A percentile compares a stretch with the other conserved stretches of the same genome.
Conservation (phyloP, 2,888 invertebrate genomes). For the Zaprionus lineosus region DNA sequence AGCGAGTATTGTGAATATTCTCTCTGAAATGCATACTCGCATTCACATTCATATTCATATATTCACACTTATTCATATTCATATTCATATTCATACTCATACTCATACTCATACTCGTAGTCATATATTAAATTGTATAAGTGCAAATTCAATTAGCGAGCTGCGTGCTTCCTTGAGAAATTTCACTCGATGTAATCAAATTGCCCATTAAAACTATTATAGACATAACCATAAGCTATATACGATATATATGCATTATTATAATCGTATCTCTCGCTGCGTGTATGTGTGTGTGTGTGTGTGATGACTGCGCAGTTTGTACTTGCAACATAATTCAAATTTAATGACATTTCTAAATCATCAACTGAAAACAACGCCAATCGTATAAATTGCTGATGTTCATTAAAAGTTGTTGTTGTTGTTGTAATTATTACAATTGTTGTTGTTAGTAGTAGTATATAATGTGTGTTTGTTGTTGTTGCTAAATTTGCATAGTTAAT, state of each 20-base stretch:
- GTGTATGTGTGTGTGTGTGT: too few species aligned
- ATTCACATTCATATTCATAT: constrained; percentile 16
- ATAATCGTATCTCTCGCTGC: too few species aligned
- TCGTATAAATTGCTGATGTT: not conserved
- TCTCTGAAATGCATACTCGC: constrained; percentile 23
- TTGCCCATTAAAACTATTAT: constrained; percentile 44
- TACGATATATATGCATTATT: constrained; percentile 16
- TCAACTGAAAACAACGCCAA: constrained; percentile 2
- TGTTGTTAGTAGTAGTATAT: too few species aligned
- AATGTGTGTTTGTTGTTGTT: constrained; percentile 4
- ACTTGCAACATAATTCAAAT: constrained; percentile 53
- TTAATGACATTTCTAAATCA: constrained; percentile 48
- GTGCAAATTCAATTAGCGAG: constrained; percentile 47
- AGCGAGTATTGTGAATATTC: constrained; percentile 16
- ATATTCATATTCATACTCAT: constrained; percentile 30
- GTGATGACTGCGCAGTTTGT: constrained; percentile 35
- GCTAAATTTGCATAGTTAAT: constrained; percentile 43
- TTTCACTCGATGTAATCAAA: constrained; percentile 62
- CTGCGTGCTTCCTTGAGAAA: constrained; percentile 73
- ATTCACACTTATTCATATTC: constrained; percentile 13
- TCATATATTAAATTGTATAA: constrained; percentile 38
- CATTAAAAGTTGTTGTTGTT: too few species aligned
- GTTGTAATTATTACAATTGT: too few species aligned
- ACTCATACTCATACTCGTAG: constrained; percentile 32
- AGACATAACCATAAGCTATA: constrained; percentile 18